Conservation (phyloP, 2,113 vertebrate species). For the Corvus hawaiiensis region DNA sequence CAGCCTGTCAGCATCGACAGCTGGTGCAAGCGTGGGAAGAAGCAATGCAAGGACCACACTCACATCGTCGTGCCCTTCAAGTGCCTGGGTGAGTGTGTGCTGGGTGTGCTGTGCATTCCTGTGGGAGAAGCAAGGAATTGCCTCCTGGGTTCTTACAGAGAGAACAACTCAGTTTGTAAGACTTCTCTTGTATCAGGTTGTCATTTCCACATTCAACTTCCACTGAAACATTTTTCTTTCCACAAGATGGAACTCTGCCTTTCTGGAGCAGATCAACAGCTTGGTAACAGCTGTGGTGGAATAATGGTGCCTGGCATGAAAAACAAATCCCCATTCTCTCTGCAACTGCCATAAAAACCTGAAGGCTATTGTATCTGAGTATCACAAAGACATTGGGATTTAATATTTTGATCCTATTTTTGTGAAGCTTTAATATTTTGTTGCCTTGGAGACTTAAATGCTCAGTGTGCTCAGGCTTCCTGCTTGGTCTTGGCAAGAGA, state of each 20-base stretch:
- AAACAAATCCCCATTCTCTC: conserved; percentile 11
- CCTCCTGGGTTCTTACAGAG: background rate
- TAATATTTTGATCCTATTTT: conserved; percentile 41
- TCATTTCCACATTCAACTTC: background rate
- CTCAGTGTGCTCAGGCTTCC: conserved; percentile 36
- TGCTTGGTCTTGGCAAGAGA: conserved; percentile 45
- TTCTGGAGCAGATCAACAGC: background rate
- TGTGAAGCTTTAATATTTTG: conserved; percentile 54
- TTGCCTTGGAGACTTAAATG: conserved; percentile 47
- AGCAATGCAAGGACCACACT: conserved; percentile 87
- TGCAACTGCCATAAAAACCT: conserved; percentile 18
- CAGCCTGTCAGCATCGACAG: conserved; percentile 87
- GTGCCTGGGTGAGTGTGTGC: conserved; percentile 85
- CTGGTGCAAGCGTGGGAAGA: conserved; percentile 93
- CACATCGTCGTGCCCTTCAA: conserved; percentile 91
- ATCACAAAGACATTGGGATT: conserved; percentile 23
- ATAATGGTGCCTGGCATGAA: background rate
- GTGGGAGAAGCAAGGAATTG: background rate
- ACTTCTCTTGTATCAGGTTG: background rate
- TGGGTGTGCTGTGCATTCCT: background rate
- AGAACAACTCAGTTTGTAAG: background rate
- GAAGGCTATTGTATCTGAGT: conserved; percentile 24
- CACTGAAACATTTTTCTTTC: background rate
- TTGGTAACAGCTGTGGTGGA: background rate
- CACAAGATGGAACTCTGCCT: background rate